Percentiles rank a stretch among this genome's conserved stretches.
Conservation (phyloP, 2,888 invertebrate species). For the Formica aserva region DNA sequence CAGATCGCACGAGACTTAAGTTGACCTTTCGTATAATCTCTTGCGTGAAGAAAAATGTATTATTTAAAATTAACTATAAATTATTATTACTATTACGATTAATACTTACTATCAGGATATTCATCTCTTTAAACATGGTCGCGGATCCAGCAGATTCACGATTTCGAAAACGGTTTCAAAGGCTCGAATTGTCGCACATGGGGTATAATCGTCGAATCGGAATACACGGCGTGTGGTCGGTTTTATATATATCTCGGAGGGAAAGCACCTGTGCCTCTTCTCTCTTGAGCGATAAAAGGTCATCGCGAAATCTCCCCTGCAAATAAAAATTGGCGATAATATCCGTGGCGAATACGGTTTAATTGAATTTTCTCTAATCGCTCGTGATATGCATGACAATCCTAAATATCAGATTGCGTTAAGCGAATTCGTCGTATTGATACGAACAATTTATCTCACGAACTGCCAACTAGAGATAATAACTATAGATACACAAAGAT, state of each 20-base stretch:
- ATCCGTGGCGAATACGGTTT: constrained; percentile 60
- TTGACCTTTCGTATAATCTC: neutral
- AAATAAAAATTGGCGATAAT: constrained; percentile 73
- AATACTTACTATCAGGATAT: constrained; percentile 65
- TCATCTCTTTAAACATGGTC: constrained; percentile 55
- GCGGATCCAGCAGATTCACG: neutral
- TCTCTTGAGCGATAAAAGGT: constrained; percentile 41
- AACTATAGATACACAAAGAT: constrained; percentile 14
- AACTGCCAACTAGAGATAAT: constrained; percentile 7
- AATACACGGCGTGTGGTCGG: neutral
- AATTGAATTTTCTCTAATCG: constrained; percentile 77
- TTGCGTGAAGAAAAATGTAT: neutral
- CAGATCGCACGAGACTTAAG: neutral
- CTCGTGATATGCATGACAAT: constrained; percentile 50
- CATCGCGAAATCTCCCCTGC: constrained; percentile 66
- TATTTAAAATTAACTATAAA: neutral
- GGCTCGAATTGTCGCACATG: neutral
- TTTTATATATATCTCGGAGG: constrained; percentile 27
- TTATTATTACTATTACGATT: neutral
- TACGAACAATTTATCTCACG: constrained; percentile 34
- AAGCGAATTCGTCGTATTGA: constrained; percentile 35
- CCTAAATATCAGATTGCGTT: constrained; percentile 33
- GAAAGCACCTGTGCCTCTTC: constrained; percentile 56
- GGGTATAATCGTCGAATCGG: neutral
- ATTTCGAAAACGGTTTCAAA: neutral